Base-by-base conservation (phyloP, 2,888 invertebrate genomes). In the Luperina nickerlii region DNA sequence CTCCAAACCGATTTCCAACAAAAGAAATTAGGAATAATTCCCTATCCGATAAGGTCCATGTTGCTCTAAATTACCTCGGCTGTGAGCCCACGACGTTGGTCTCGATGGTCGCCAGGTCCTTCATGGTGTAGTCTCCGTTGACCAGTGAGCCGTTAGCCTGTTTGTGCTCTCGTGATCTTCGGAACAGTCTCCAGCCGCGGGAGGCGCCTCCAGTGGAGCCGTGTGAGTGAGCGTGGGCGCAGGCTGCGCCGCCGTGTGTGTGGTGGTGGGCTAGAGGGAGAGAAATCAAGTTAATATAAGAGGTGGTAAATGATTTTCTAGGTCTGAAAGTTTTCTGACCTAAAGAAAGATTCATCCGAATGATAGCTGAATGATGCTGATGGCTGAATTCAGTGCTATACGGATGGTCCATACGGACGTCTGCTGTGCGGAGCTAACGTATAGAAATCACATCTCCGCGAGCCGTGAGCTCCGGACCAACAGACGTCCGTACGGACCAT, bases 41-140 rank as follows among this genome's bases (percentile, higher is more conserved):
- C 38, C 20, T 11, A 38, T 24, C 6, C 11, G 24, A 0, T 65
- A 38, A 65, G 11, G 38, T 65, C 65, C 32, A 32, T 32, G 18
- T 32, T 63, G 8, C 1, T 32, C 8, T 38, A 65, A 65, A 38
- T 83, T 69, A 96, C 96, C 95, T 94, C 2, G 93, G 90, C 18
- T 90, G 89, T 0, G 91, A 74, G 0, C 85, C 90, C 2, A 90
- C 91, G 0, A 94, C 94, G 45, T 90, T 93, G 0, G 95, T 91
- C 79, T 96, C 95, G 0, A 92, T 82, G 0, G 68, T 86, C 11
- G 93, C 86, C 63, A 96, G 62, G 74, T 96, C 96, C 89, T 95
- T 96, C 94, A 96, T 91, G 13, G 91, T 91, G 87, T 96, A 96
- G 89, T 97, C 97, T 0, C 96, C 97, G 84, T 96, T 96, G 84